Conservation (phyloP, 2,797 vertebrate species). For the Sorex maritimensis region DNA sequence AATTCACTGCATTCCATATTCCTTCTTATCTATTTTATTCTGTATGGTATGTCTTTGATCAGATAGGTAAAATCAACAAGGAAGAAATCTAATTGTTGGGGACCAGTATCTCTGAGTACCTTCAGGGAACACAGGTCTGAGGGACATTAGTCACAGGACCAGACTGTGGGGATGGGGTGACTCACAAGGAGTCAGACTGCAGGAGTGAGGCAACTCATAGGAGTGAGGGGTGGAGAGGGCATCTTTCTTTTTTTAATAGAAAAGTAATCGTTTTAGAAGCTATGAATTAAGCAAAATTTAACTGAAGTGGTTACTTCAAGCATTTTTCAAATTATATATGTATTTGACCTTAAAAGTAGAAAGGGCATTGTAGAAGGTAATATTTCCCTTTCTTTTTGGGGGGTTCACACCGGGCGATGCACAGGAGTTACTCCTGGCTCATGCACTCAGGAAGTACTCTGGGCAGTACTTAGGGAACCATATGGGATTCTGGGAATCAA, state of each 20-base stretch:
- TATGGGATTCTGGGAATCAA: no score
- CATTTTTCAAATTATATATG: not conserved
- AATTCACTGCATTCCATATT: not conserved
- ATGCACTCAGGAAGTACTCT: no score
- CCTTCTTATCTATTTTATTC: no score
- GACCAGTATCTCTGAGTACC: not conserved
- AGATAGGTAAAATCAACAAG: constrained; percentile 1
- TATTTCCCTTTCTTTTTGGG: not conserved
- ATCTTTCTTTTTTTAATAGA: no score
- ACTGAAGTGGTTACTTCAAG: not conserved
- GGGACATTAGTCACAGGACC: constrained; percentile 7
- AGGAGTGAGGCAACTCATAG: rapidly evolving
- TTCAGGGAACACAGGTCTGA: not conserved
- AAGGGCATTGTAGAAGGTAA: not conserved
- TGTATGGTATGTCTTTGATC: not conserved
- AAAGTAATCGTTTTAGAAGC: not conserved
- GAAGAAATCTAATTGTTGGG: not conserved
- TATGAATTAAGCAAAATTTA: constrained; percentile 16
- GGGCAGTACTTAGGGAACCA: no score
- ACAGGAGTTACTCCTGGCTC: no score
- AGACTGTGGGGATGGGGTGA: not conserved
- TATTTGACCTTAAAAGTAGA: not conserved
- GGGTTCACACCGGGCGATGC: no score
- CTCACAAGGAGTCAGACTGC: no score
- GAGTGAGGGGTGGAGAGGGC: no score